Percentiles rank a stretch among this genome's conserved stretches.
Conservation (phyloP, 2,797 vertebrate species). For the Enteromius unitaeniatus region DNA sequence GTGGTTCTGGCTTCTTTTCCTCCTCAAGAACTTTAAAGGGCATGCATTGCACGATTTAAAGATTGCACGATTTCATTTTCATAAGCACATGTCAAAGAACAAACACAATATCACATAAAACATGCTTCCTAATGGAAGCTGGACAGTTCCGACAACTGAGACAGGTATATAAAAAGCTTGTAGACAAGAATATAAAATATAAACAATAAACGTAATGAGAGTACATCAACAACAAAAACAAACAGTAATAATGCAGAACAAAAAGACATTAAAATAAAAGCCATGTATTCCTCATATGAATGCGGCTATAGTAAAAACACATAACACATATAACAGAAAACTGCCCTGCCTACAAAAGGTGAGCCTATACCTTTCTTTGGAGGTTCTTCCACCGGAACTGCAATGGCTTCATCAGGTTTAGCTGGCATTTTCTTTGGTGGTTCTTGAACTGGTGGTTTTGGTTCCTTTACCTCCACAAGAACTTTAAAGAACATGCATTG, state of each 20-base stretch:
- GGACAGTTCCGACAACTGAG: slow-evolving; percentile 35
- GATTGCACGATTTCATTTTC: slow-evolving; percentile 43
- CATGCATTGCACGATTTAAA: slow-evolving; percentile 66
- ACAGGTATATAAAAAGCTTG: slow-evolving; percentile 50
- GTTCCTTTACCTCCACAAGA: slow-evolving; percentile 79
- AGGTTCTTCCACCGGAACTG: slow-evolving; percentile 76
- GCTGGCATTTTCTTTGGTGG: slow-evolving; percentile 54
- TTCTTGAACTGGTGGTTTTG: slow-evolving; percentile 72
- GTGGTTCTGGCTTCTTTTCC: slow-evolving; percentile 72
- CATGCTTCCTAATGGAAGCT: slow-evolving; percentile 70
- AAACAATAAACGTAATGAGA: slow-evolving; percentile 8
- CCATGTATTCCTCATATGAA: slow-evolving; percentile 18
- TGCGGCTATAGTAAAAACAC: slow-evolving; percentile 41
- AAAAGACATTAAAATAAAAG: slow-evolving; percentile 34
- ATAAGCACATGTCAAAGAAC: slow-evolving; percentile 52
- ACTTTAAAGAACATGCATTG: slow-evolving; percentile 80
- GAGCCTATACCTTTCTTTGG: slow-evolving; percentile 83
- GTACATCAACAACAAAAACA: background rate
- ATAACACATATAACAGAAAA: slow-evolving; percentile 47
- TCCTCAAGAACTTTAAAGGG: slow-evolving; percentile 83
- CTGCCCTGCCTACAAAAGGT: slow-evolving; percentile 4
- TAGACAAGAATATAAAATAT: slow-evolving; percentile 16
- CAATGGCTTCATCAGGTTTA: slow-evolving; percentile 51
- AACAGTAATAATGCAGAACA: slow-evolving; percentile 9
- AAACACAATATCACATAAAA: slow-evolving; percentile 60